phyloP scores from a whole-genome alignment of 2,888 invertebrate species.

The Andrena fulva region DNA sequence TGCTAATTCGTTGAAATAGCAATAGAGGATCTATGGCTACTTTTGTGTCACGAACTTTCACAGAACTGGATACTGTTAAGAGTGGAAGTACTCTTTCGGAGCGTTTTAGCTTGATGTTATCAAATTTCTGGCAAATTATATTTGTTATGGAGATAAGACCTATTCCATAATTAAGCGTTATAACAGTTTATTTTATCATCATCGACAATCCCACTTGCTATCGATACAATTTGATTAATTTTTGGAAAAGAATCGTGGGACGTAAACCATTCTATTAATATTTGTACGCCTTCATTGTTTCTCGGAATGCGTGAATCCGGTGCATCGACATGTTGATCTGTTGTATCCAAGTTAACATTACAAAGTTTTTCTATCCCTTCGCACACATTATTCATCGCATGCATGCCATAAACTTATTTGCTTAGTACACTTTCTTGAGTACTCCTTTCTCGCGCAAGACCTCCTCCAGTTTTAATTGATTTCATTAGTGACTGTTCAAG shows the following conservation, averaged over 20 bases:
- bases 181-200: slow-evolving; percentile 1
- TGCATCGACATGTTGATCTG: slow-evolving; percentile 2
- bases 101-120: neutral
- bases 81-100: neutral
- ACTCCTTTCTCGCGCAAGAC: neutral
- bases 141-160: neutral
- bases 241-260: neutral
- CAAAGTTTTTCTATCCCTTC: too few species aligned
- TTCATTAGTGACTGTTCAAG: neutral
- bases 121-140: neutral
- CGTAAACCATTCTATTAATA: neutral
- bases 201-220: neutral
- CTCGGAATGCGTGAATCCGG: neutral
- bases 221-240: neutral
- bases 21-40: neutral
- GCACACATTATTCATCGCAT: too few species aligned
- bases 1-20: neutral
- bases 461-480: neutral
- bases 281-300: neutral
- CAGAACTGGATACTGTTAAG: neutral
- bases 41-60: neutral
- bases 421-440: neutral
- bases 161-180: neutral
- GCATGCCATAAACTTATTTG: neutral
- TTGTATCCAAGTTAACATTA: too few species aligned